These are phyloP conservation scores for Oligia latruncula DNA, from an alignment of 2,888 invertebrate genomes.

Conservation along the genomic window DNA sequence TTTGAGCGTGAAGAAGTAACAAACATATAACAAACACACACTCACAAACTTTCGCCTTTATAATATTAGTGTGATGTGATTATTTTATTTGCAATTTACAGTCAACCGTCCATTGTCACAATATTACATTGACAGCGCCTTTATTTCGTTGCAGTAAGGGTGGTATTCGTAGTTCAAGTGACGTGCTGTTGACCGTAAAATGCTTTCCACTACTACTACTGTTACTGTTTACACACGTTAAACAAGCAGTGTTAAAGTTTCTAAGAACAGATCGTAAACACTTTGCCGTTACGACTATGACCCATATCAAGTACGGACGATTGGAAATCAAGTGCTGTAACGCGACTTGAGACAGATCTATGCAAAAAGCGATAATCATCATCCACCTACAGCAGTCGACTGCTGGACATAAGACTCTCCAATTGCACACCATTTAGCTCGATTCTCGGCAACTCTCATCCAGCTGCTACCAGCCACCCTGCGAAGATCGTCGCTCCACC, in stretches of 20 bases:
- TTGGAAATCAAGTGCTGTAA: neutral
- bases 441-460: too few species aligned
- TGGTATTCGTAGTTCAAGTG: neutral
- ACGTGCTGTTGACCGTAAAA: neutral
- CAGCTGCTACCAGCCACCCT: too few species aligned
- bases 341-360: neutral
- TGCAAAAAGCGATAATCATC: too few species aligned
- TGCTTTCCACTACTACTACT: neutral
- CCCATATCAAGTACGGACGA: neutral
- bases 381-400: too few species aligned
- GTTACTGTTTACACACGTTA: neutral
- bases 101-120: neutral
- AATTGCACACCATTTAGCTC: too few species aligned
- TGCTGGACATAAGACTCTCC: too few species aligned
- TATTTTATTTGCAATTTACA: neutral
- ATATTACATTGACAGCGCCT: neutral
- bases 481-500: too few species aligned
- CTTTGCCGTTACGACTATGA: constrained; percentile 21
- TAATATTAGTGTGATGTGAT: too few species aligned
- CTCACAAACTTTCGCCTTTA: too few species aligned
- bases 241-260: constrained; percentile 12
- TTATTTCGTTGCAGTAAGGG: neutral
- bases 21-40: too few species aligned
- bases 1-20: too few species aligned
- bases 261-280: constrained; percentile 21